Evolutionary conservation across 2,797 vertebrate genomes (phyloP).

Genomic region (Poliocrania exsul): DNA sequence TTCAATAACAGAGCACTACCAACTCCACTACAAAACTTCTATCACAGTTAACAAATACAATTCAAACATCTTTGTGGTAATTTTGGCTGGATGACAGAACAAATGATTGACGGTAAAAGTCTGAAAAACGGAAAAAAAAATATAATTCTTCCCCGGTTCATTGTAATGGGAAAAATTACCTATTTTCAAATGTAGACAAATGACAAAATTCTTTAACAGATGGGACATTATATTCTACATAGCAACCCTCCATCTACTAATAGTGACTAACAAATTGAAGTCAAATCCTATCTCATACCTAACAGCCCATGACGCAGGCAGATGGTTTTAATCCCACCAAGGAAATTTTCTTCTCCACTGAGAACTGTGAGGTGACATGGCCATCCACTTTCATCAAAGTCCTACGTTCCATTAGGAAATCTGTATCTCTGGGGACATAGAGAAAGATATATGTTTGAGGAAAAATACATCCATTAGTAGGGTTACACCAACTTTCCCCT

Average conservation of each 20-base stretch:
- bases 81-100: neutral
- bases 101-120: neutral
- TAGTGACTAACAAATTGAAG: neutral
- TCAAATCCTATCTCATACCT: neutral
- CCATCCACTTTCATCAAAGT: neutral
- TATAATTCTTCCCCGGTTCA: neutral
- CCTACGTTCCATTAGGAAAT: neutral
- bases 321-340: slow-evolving; percentile 15
- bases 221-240: neutral
- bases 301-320: slow-evolving; percentile 23
- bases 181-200: neutral
- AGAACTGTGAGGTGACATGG: neutral
- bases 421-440: neutral
- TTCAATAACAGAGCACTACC: neutral
- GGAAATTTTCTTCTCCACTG: neutral
- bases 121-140: neutral
- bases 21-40: neutral
- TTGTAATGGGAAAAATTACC: neutral
- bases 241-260: neutral
- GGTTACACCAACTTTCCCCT: neutral
- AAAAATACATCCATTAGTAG: neutral
- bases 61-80: neutral
- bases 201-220: neutral
- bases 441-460: neutral
- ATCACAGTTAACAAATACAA: neutral